Evolutionary conservation across 2,888 invertebrate genomes (phyloP), one percentile per base, ranked within the genome.

Genomic region (Philonicus albiceps): DNA sequence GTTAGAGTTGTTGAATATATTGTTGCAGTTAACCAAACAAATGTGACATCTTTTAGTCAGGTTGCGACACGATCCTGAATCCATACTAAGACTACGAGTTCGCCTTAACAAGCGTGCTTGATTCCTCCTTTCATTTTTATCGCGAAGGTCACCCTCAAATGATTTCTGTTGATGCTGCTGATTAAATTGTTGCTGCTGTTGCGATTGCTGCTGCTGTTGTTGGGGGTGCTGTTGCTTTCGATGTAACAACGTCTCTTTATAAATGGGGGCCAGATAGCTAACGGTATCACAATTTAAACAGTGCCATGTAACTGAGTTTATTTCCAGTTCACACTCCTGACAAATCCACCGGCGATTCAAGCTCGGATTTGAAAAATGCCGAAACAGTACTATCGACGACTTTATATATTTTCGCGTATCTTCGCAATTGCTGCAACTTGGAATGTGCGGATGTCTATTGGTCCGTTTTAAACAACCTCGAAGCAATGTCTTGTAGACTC

Each of bases 281-380:
- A 92, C 92, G 75, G 91, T 91, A 89, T 92, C 91, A 89, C 92
- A 92, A 88, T 92, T 92, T 74, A 92, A 90, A 89, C 92, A 92
- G 87, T 92, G 92, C 92, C 92, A 92, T 87, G 92, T 92, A 64
- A 92, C 92, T n/a, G 92, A 91, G 89, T 91, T 92, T 89, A 92
- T 92, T 88, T 91, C 91, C 76, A 91, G 90, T 86, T 91, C 90
- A 89, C 92, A 92, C 88, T 90, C 90, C 88, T 91, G 91, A 87
- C 93, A 93, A 76, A 91, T 91, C 93, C 93, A 93, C 22, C 91
- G 91, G 19, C 92, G 92, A 89, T 92, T 92, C 55, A 92, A 87
- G 43, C 91, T 91, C 88, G 92, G 92, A 90, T 92, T 92, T n/a
- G 92, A 92, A 86, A 92, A 91, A 87, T 92, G 92, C 86, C 91